Base-by-base conservation (phyloP, 2,797 vertebrate genomes). In the Liparis tanakae region DNA sequence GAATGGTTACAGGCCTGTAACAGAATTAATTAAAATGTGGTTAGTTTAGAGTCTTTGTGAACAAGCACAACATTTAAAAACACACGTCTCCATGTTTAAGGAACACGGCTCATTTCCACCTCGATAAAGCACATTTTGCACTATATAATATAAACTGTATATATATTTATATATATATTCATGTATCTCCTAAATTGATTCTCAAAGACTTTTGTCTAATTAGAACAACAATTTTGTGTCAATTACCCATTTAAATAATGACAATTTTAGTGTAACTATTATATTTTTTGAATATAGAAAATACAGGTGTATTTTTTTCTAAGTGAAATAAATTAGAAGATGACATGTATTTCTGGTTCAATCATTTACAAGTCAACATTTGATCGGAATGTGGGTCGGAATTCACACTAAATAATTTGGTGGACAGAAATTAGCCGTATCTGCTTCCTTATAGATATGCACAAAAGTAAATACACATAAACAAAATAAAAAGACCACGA, bases 1-100 rank as follows among this genome's bases (percentile, higher is more conserved):
- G 96, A 95, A 73, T 95, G 95, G 93, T 96, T 96, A 74, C 98
- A 99, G 41, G 96, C 96, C 98, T 99, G 79, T 36, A 79, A 84
- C 4, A 82, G 3, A 67, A 33, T 61, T 56, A 2, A 65, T 44
- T 67, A 10, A 15, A 71, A 65, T 37, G 12, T 4, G 6, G 5
- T 30, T 3, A 2, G 7, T 43, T 12, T 5, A 64, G 71, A n/a
- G 62, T 50, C 17, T 62, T 22, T 43, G 20, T 33, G 20, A 41
- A 30, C 8, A 39, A 48, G 4, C 8, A 46, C 1, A 37, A 69
- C 76, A 69, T 43, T 13, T 25, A 10, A 55, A 14, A 33, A 55
- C 14, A 14, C 25, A 75, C 30, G 55, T 15, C 50, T 7, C 3
- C 43, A 17, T 46, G 1, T 17, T 43, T 30, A 55, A 64, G 57